Percentiles rank a stretch among this genome's conserved stretches.
These are phyloP conservation scores for Pseudomugil gertrudae DNA, from an alignment of 2,797 vertebrate species.

Conservation along the genomic window DNA sequence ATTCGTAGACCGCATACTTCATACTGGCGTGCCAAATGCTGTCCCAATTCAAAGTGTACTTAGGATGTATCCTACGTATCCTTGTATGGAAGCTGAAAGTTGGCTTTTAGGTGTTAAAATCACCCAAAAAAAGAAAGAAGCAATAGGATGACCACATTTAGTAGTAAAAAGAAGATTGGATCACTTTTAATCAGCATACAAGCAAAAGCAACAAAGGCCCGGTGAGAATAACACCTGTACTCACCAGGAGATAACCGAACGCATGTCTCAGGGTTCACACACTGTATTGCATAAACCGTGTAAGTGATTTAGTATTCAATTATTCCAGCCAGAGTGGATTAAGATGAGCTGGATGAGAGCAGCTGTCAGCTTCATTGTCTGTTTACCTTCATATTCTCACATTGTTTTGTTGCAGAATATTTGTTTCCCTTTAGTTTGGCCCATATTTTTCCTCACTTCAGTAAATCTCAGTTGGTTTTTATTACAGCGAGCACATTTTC, in stretches of 20 bases:
- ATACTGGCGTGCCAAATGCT: too few species aligned
- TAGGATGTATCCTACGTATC: too few species aligned
- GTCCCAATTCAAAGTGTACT: too few species aligned
- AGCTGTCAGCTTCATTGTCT: conserved; percentile 33
- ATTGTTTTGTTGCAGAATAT: background rate
- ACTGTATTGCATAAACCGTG: conserved; percentile 24
- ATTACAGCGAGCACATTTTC: background rate
- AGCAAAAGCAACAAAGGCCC: background rate
- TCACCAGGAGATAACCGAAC: conserved; percentile 34
- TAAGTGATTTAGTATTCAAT: conserved; percentile 46
- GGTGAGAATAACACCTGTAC: conserved; percentile 11
- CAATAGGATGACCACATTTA: background rate
- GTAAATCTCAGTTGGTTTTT: background rate
- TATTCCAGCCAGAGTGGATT: conserved; percentile 53
- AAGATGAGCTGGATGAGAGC: conserved; percentile 30
- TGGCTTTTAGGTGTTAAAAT: too few species aligned
- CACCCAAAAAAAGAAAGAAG: too few species aligned
- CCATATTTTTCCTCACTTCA: conserved; percentile 3
- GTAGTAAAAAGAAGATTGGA: background rate
- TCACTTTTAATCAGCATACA: conserved; percentile 12
- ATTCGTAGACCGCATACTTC: too few species aligned
- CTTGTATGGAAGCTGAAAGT: too few species aligned
- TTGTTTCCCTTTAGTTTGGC: background rate
- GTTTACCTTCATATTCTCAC: conserved; percentile 23
- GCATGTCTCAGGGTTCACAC: conserved; percentile 31